Percentiles rank a stretch among this genome's conserved stretches.
These are phyloP conservation scores for Lithobates pipiens DNA, from an alignment of 2,797 vertebrate genomes.

Conservation along the genomic window DNA sequence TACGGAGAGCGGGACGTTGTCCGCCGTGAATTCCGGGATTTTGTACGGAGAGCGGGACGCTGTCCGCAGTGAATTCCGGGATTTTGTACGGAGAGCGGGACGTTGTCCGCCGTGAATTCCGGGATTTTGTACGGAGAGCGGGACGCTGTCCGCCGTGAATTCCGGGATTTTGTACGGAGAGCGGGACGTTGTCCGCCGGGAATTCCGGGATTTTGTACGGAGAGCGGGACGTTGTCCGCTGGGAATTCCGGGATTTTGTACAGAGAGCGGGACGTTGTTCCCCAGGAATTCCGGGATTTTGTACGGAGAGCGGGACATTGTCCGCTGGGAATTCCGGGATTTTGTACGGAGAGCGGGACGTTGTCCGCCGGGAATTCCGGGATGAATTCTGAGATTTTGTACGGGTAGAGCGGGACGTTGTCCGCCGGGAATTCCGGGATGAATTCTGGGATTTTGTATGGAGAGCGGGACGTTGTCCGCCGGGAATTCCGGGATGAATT, in stretches of 20 bases:
- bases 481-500: too few relatives aligned
- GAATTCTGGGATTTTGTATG: conserved; percentile 1
- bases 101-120: background rate
- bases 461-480: background rate
- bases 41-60: background rate
- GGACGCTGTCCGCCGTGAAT: background rate
- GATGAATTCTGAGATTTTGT: background rate
- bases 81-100: conserved; percentile 5
- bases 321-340: background rate
- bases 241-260: conserved; percentile 1
- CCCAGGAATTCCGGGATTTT: background rate
- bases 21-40: background rate
- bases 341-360: background rate
- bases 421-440: too few relatives aligned
- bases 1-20: background rate
- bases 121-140: background rate
- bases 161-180: conserved; percentile 6
- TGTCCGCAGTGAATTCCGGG: background rate
- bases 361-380: too few relatives aligned
- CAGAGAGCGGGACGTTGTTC: background rate
- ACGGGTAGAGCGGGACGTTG: background rate
- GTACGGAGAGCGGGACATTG: background rate
- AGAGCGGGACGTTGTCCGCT: background rate
- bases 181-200: background rate
- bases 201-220: conserved; percentile 7